Percentiles rank a stretch among this genome's conserved stretches.
Conservation (phyloP, 1,140 invertebrate species). For the Leguminivora glycinivorella region DNA sequence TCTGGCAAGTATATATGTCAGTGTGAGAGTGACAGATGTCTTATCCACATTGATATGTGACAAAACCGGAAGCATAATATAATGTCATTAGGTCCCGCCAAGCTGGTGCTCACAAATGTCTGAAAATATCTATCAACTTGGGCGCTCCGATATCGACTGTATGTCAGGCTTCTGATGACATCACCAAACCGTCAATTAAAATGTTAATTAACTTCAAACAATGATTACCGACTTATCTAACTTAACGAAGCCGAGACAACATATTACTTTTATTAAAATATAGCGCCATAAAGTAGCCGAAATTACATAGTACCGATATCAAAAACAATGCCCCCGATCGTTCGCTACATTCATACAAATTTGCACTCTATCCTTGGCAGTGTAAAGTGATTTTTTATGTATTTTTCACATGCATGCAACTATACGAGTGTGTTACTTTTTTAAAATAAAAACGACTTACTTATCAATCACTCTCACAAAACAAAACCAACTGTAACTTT, state of each 20-base stretch:
- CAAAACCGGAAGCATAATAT: no score
- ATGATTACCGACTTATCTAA: conserved; percentile 26
- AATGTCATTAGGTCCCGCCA: no score
- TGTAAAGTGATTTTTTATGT: conserved; percentile 50
- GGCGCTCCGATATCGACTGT: no score
- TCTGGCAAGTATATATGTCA: no score
- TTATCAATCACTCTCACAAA: conserved; percentile 32
- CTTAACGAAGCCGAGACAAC: conserved; percentile 27
- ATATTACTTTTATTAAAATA: conserved; percentile 45
- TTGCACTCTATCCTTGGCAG: conserved; percentile 36
- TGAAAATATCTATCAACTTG: no score
- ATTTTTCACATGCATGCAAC: conserved; percentile 56
- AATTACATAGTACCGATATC: conserved; percentile 67
- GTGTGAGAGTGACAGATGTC: no score
- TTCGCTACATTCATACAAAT: conserved; percentile 33
- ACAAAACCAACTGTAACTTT: conserved; percentile 35
- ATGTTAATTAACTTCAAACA: conserved; percentile 15
- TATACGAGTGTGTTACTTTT: conserved; percentile 70
- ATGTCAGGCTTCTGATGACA: not conserved
- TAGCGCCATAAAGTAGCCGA: conserved; percentile 67
- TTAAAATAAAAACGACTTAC: conserved; percentile 72
- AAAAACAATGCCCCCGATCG: conserved; percentile 67
- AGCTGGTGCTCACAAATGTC: no score
- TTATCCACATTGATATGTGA: no score
- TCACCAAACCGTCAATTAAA: conserved; percentile 4